Conservation (phyloP, 2,888 invertebrate genomes). For the Incurvaria masculella region DNA sequence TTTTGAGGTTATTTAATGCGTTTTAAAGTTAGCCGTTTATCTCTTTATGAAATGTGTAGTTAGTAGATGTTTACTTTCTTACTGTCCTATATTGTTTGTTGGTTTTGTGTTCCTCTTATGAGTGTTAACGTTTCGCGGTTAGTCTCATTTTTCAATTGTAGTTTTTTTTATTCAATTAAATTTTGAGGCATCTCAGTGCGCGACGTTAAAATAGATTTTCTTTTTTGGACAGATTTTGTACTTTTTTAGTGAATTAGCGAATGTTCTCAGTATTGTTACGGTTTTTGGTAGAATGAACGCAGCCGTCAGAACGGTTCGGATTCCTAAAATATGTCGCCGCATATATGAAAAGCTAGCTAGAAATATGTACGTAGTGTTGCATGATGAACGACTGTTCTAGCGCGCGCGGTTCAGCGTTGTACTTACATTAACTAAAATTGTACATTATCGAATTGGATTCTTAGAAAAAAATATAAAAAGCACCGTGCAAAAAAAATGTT, state of each 20-base stretch:
- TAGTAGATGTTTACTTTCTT: not conserved
- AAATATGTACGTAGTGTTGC: no score
- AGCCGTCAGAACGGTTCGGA: no score
- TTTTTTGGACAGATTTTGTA: conserved; percentile 6
- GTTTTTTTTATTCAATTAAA: not conserved
- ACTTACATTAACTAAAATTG: no score
- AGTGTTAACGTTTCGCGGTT: not conserved
- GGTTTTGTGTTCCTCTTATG: not conserved
- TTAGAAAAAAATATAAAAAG: no score
- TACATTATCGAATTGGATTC: no score
- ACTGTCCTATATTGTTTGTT: not conserved
- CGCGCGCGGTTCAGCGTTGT: no score
- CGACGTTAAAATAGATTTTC: not conserved
- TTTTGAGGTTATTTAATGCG: not conserved
- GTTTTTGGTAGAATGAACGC: no score
- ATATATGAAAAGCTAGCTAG: no score
- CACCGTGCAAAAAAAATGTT: not conserved
- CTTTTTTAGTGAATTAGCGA: conserved; percentile 5
- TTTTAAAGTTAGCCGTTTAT: not conserved
- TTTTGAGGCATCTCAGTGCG: not conserved
- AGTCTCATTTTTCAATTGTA: not conserved
- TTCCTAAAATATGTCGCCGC: no score
- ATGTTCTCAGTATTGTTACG: conserved; percentile 19
- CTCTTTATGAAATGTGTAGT: not conserved
- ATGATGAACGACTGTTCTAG: no score